A percentile compares a stretch with the other conserved stretches of the same genome.
Evolutionary conservation across 2,888 invertebrate species (phyloP).

Genomic region (Cylloceria caligata): DNA sequence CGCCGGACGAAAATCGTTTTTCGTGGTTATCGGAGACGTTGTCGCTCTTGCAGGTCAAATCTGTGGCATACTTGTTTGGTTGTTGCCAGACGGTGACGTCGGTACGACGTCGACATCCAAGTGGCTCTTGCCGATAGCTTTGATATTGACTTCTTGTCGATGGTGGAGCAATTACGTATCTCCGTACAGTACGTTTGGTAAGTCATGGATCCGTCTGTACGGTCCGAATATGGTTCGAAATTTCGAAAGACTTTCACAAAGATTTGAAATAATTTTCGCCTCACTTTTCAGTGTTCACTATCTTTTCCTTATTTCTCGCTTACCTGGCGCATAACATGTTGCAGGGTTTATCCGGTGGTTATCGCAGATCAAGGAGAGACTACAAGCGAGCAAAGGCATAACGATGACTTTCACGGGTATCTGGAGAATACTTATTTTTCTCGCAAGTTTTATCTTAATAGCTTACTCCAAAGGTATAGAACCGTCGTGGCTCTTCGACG

Average conservation of each 20-base stretch:
- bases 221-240: too few relatives aligned
- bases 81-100: conserved; percentile 85
- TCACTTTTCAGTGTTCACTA: neutral
- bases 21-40: conserved; percentile 85
- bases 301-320: neutral
- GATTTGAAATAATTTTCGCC: neutral
- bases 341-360: conserved; percentile 83
- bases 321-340: conserved; percentile 20
- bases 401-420: conserved; percentile 90
- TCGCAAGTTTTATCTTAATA: conserved; percentile 87
- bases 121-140: conserved; percentile 88
- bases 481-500: conserved; percentile 75
- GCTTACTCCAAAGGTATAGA: conserved; percentile 81
- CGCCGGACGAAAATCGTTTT: conserved; percentile 27
- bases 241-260: conserved; percentile 29
- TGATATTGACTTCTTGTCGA: conserved; percentile 89
- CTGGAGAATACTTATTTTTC: conserved; percentile 92
- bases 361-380: conserved; percentile 85
- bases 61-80: conserved; percentile 90
- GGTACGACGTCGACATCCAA: conserved; percentile 77
- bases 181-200: conserved; percentile 79
- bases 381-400: conserved; percentile 89
- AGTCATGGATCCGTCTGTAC: conserved; percentile 5
- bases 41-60: conserved; percentile 88
- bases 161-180: conserved; percentile 95